These are phyloP conservation scores for Alloplasta piceator DNA, from an alignment of 2,888 invertebrate species.

Conservation along the genomic window DNA sequence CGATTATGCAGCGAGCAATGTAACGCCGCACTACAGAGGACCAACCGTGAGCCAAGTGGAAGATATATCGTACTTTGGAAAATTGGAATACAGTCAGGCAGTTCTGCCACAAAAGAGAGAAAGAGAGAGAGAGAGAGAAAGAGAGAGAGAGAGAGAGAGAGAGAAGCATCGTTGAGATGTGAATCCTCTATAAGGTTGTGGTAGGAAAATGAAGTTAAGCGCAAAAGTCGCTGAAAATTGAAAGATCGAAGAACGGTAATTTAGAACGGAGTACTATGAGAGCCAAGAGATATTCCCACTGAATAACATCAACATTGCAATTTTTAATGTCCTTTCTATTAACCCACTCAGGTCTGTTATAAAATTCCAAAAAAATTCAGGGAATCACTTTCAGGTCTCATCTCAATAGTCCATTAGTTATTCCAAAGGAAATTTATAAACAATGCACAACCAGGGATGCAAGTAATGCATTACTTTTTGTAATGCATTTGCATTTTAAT, in stretches of 20 bases:
- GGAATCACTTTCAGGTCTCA: too few species aligned
- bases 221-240: not conserved
- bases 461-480: too few species aligned
- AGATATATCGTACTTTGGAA: conserved; percentile 74
- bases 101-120: not conserved
- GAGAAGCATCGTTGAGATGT: conserved; percentile 34
- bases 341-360: too few species aligned
- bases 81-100: conserved; percentile 74
- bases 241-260: not conserved
- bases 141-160: too few species aligned
- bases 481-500: too few species aligned
- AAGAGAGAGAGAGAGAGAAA: too few species aligned
- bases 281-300: not conserved
- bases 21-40: conserved; percentile 59
- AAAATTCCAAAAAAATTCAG: too few species aligned
- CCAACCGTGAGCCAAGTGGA: conserved; percentile 73
- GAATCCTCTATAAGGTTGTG: conserved; percentile 24
- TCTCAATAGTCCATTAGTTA: too few species aligned
- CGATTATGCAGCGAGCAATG: not conserved
- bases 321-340: too few species aligned
- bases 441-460: too few species aligned
- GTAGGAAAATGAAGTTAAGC: conserved; percentile 1
- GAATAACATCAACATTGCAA: too few species aligned
- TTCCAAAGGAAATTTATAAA: too few species aligned
- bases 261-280: not conserved